A percentile compares a stretch with the other conserved stretches of the same genome.
Conservation (phyloP, 2,888 invertebrate species). For the Lycocerus yunnanus region DNA sequence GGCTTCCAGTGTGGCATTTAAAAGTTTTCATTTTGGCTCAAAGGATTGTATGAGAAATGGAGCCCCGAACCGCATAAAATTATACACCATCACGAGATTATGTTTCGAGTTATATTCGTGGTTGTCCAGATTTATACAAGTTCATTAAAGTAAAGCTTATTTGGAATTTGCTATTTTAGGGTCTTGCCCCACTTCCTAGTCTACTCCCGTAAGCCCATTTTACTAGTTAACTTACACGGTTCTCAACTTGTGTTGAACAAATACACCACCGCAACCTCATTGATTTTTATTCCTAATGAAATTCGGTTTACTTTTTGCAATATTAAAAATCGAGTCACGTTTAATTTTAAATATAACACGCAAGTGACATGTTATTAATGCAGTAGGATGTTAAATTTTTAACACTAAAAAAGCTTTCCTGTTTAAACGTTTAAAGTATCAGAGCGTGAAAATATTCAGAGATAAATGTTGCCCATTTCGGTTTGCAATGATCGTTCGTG, state of each 20-base stretch:
- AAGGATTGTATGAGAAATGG: neutral
- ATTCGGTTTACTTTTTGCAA: neutral
- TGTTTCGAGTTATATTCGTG: neutral
- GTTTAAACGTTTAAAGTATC: constrained; percentile 17
- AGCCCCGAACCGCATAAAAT: neutral
- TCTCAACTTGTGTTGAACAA: neutral
- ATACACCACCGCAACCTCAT: neutral
- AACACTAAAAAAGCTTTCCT: constrained; percentile 8
- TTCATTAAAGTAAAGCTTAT: constrained; percentile 1
- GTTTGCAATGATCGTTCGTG: constrained; percentile 12
- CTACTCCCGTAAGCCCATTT: neutral
- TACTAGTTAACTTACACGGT: neutral
- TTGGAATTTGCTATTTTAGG: neutral
- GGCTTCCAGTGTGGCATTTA: neutral
- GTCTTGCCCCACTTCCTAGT: neutral
- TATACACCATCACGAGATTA: neutral
- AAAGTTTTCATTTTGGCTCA: neutral
- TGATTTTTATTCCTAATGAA: neutral
- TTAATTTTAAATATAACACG: neutral
- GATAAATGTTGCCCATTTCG: constrained; percentile 19
- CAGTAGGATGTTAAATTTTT: constrained; percentile 9
- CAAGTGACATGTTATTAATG: constrained; percentile 17
- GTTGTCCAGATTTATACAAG: neutral
- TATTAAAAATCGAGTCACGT: neutral
- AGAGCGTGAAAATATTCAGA: constrained; percentile 20